Evolutionary conservation across 2,113 vertebrate species (phyloP), one percentile per base, ranked within the genome.

Genomic region (Capra hircus): DNA sequence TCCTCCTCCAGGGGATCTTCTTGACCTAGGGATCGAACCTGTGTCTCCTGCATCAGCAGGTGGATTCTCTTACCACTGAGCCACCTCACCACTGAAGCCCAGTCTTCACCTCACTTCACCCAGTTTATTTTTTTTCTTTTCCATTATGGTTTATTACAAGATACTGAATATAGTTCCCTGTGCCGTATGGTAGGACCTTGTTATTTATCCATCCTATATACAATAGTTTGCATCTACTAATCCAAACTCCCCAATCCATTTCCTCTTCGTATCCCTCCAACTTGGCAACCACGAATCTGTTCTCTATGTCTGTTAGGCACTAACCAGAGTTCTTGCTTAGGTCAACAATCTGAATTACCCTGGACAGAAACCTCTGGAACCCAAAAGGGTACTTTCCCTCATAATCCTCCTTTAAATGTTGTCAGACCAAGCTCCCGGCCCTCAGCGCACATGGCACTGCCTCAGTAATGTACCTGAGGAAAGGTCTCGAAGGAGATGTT

Each of bases 361-460:
- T 40, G 64, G 57, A 71, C 87, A 64, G 60, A 90, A 23, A 15
- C 10, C 9, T 57, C n/a, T 7, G 57, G 91, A 36, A 95, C 23
- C 11, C 1, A 3, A 50, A 67, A 74, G 48, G 27, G 16, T 2
- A 2, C 48, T 48, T 88, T n/a, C 53, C 50, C 55, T 71, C 16
- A n/a, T 50, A 25, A 27, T 59, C 12, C 27, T 40, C 9, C 27
- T 80, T 59, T 28, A 1, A 5, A 33, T 3, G 19, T 7, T 8
- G 3, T 0, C 27, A 80, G 40, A n/a, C 57, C 43, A 33, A 33
- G 57, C 12, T 16, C 25, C 0, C 3, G 6, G 28, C 23, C 45
- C 84, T 78, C 21, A 4, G 0, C 3, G 52, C 80, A 36, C 16
- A 3, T 0, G 17, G 12, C 50, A 27, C 7, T 1, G 25, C 74